Evolutionary conservation across 2,888 invertebrate genomes (phyloP), one percentile per base, ranked within the genome.

Genomic region (Tromatobia lineatoria): DNA sequence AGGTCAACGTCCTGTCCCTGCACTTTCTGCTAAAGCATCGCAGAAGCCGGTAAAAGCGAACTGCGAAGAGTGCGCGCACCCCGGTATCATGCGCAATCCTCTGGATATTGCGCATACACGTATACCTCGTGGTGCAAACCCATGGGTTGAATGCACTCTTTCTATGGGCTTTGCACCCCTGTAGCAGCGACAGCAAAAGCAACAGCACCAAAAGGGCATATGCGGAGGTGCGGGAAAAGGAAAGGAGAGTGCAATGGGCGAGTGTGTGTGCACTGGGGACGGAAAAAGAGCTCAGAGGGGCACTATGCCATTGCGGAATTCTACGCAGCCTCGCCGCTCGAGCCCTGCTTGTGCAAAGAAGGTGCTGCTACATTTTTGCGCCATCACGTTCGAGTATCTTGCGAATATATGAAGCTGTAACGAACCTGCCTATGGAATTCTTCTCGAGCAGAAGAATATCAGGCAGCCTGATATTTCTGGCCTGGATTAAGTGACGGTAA

Each of bases 1-100:
- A 93, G 93, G 93, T 93, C 93, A 93, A 93, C 91, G 93, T 92
- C 93, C 93, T 92, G 90, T 88, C 89, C 88, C 89, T 88, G 86
- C 67, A 25, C 50, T 34, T 59, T 34, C 13, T n/a, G 67, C 50
- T 54, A 47, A 29, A 50, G 50, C 64, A n/a, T 61, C 61, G 38
- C 52, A 45, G 50, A 64, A 69, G 42, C 69, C 66, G 74, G 64
- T 54, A 29, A 18, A 34, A 61, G 18, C 38, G 38, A 61, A 34
- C 38, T n/a, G 38, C 80, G 79, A 61, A 82, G 76, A 80, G 71
- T 70, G 61, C 57, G 38, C 38, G 57, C 64, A 77, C 79, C 59
- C 29, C 47, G 29, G 54, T 80, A 86, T 38, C 64, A 29, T 59
- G 87, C 78, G 85, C 89, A 88, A 90, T 92, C 90, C 91, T 92